These are phyloP conservation scores for Carassius auratus DNA, from an alignment of 2,113 vertebrate species.

Conservation along the genomic window DNA sequence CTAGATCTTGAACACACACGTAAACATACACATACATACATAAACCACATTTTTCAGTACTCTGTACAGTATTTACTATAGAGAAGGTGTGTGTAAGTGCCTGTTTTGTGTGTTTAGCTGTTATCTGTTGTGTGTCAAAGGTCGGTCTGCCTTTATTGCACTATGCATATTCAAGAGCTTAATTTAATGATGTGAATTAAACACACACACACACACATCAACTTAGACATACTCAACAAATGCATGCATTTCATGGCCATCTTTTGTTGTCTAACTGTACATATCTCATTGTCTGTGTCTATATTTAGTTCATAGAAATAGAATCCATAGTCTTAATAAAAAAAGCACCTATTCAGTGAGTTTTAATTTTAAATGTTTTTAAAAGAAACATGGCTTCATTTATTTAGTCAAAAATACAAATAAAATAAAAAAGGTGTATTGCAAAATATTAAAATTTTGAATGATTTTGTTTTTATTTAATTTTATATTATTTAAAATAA, in stretches of 20 bases:
- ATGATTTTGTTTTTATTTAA: too few species aligned
- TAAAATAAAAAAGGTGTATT: too few species aligned
- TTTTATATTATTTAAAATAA: too few species aligned
- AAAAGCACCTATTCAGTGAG: too few species aligned
- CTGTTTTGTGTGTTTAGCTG: constrained; percentile 18
- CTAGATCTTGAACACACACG: constrained; percentile 26
- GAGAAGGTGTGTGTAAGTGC: not conserved
- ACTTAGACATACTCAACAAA: not conserved
- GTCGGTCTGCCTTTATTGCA: not conserved
- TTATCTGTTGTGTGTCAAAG: constrained; percentile 2
- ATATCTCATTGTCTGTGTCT: constrained; percentile 6
- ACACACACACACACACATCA: not conserved
- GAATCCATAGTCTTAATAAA: not conserved
- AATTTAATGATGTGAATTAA: constrained; percentile 4
- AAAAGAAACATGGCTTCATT: too few species aligned
- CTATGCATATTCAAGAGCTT: constrained; percentile 15
- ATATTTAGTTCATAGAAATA: not conserved
- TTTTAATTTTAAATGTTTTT: not conserved
- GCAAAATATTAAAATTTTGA: too few species aligned
- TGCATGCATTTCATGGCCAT: not conserved
- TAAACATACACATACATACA: constrained; percentile 22
- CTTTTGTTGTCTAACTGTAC: not conserved
- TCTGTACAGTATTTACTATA: not conserved
- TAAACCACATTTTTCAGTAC: not conserved
- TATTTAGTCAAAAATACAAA: too few species aligned